Conservation (phyloP, 2,888 invertebrate species). For the Lochmaea capreae region DNA sequence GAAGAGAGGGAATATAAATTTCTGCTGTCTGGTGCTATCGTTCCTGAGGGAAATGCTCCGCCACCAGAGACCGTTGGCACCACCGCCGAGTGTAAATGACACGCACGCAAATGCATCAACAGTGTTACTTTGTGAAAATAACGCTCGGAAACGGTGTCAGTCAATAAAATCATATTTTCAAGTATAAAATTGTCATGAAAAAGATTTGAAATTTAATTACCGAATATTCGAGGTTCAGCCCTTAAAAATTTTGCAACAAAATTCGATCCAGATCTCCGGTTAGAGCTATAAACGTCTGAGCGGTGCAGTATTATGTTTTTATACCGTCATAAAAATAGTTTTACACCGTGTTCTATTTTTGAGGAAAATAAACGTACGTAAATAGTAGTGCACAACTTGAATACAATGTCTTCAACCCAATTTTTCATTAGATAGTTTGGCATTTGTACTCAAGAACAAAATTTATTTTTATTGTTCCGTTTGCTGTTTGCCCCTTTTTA, state of each 20-base stretch:
- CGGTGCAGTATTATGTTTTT: slow-evolving; percentile 11
- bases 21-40: background rate
- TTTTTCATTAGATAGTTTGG: background rate
- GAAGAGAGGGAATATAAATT: slow-evolving; percentile 5
- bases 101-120: background rate
- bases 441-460: background rate
- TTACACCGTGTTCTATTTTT: slow-evolving; percentile 24
- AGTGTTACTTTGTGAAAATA: background rate
- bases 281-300: slow-evolving; percentile 3
- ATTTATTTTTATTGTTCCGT: background rate
- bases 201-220: background rate
- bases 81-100: background rate
- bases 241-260: background rate
- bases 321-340: slow-evolving; percentile 23
- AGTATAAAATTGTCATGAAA: background rate
- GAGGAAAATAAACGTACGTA: slow-evolving; percentile 10
- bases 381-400: slow-evolving; percentile 8
- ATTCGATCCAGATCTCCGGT: background rate
- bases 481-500: background rate
- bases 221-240: background rate
- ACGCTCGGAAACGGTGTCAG: too few species aligned
- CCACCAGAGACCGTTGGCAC: background rate
- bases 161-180: background rate
- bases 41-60: background rate
- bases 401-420: slow-evolving; percentile 31